A percentile compares a stretch with the other conserved stretches of the same genome.
Conservation (phyloP, 2,113 vertebrate genomes). For the Odontophorus gujanensis region DNA sequence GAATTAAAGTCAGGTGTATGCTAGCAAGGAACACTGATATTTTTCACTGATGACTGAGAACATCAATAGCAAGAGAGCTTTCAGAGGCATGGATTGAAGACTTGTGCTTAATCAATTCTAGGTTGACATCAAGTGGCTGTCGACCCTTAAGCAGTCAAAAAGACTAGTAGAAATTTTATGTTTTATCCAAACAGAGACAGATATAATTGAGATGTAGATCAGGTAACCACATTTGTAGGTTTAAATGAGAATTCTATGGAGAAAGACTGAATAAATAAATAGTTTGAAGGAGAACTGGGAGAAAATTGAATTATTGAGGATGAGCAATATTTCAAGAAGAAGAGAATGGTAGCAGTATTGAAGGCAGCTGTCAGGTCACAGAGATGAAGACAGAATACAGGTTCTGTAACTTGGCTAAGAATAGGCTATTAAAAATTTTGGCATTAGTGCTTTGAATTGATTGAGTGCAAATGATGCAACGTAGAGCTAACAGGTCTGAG, state of each 20-base stretch:
- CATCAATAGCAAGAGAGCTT: not conserved
- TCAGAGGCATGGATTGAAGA: not conserved
- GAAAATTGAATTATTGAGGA: slow-evolving; percentile 24
- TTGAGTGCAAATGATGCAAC: not conserved
- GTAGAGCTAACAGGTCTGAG: not conserved
- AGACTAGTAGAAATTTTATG: not conserved
- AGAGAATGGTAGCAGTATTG: slow-evolving; percentile 11
- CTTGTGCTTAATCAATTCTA: not conserved
- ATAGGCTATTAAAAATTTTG: slow-evolving; percentile 56
- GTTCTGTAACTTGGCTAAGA: slow-evolving; percentile 32
- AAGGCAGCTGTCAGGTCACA: slow-evolving; percentile 39
- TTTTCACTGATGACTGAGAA: not conserved
- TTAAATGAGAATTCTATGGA: not conserved
- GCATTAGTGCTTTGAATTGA: slow-evolving; percentile 37
- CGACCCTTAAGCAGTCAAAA: not conserved
- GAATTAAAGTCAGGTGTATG: too few relatives aligned
- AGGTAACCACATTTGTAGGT: not conserved
- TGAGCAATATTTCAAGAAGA: slow-evolving; percentile 48
- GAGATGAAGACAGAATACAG: slow-evolving; percentile 50
- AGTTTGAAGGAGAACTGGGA: not conserved
- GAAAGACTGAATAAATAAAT: not conserved
- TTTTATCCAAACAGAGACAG: not conserved
- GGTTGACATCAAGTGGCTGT: not conserved
- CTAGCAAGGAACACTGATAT: not conserved
- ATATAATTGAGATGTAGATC: not conserved